phyloP scores from a whole-genome alignment of 2,113 vertebrate genomes.

The Urocolius indicus region DNA sequence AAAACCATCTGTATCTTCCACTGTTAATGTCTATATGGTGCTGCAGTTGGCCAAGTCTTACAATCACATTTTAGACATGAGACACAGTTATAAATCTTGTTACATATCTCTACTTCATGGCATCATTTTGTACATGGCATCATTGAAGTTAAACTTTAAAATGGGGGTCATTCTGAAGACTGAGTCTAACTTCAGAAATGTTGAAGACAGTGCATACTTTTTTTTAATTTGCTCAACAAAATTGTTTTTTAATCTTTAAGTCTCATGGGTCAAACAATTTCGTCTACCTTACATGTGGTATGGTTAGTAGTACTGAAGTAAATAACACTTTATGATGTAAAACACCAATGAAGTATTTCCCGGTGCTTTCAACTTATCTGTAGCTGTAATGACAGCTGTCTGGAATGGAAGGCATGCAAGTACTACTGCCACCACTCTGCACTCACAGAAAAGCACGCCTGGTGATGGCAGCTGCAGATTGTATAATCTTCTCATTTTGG shows the following conservation, averaged over 20 bases:
- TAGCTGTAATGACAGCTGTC: neutral
- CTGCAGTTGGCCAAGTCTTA: conserved; percentile 41
- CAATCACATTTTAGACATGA: conserved; percentile 16
- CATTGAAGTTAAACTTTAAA: conserved; percentile 4
- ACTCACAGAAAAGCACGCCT: neutral
- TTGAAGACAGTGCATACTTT: neutral
- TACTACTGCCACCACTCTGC: neutral
- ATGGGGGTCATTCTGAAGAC: neutral
- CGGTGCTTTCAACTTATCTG: neutral
- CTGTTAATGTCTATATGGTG: neutral
- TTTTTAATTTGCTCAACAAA: neutral
- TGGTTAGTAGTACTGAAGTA: neutral
- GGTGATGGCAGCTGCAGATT: neutral
- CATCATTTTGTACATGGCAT: neutral
- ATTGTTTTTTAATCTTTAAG: neutral
- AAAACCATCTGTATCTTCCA: conserved; percentile 55
- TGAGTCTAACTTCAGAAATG: conserved; percentile 29
- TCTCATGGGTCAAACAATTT: neutral
- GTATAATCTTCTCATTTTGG: neutral
- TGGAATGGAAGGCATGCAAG: neutral
- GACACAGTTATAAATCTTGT: neutral
- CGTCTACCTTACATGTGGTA: neutral
- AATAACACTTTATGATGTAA: neutral
- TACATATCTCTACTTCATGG: neutral
- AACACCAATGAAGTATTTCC: neutral